Percentiles rank a stretch among this genome's conserved stretches.
Evolutionary conservation across 2,888 invertebrate genomes (phyloP).

Genomic region (Mythimna loreyi): DNA sequence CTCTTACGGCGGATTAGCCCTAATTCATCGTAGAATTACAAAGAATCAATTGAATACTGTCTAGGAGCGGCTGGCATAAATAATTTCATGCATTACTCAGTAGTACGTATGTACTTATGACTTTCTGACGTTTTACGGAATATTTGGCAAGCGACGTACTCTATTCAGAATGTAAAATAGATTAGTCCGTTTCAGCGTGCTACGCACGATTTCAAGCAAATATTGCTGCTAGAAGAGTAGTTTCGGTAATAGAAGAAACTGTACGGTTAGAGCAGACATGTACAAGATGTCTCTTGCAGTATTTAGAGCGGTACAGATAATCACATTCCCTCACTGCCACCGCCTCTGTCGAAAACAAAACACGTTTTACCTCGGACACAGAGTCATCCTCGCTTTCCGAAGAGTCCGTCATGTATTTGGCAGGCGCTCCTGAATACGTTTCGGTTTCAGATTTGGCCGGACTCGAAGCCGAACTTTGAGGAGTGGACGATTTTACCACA

Average conservation of each 20-base stretch:
- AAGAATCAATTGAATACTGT: slow-evolving; percentile 85
- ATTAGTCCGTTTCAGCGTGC: slow-evolving; percentile 81
- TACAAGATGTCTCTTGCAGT: slow-evolving; percentile 93
- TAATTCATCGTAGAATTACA: slow-evolving; percentile 77
- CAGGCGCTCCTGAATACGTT: slow-evolving; percentile 96
- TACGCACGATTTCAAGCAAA: slow-evolving; percentile 75
- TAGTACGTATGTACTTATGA: slow-evolving; percentile 89
- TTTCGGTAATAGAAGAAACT: slow-evolving; percentile 79
- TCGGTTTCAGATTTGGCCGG: slow-evolving; percentile 96
- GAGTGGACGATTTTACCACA: slow-evolving; percentile 94
- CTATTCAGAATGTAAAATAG: slow-evolving; percentile 83
- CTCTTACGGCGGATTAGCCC: slow-evolving; percentile 78
- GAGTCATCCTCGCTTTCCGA: slow-evolving; percentile 99
- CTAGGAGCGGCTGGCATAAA: slow-evolving; percentile 85
- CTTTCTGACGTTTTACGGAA: slow-evolving; percentile 91
- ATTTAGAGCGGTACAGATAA: slow-evolving; percentile 91
- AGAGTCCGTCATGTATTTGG: slow-evolving; percentile 97
- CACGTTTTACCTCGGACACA: slow-evolving; percentile 97
- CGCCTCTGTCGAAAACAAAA: slow-evolving; percentile 90
- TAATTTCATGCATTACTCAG: slow-evolving; percentile 89
- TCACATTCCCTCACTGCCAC: slow-evolving; percentile 90
- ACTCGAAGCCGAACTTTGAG: slow-evolving; percentile 96
- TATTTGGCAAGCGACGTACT: slow-evolving; percentile 90
- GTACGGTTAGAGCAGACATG: slow-evolving; percentile 84
- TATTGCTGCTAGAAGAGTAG: slow-evolving; percentile 73